Conservation (phyloP, 2,888 invertebrate species). For the Orthonychiurus folsomi region DNA sequence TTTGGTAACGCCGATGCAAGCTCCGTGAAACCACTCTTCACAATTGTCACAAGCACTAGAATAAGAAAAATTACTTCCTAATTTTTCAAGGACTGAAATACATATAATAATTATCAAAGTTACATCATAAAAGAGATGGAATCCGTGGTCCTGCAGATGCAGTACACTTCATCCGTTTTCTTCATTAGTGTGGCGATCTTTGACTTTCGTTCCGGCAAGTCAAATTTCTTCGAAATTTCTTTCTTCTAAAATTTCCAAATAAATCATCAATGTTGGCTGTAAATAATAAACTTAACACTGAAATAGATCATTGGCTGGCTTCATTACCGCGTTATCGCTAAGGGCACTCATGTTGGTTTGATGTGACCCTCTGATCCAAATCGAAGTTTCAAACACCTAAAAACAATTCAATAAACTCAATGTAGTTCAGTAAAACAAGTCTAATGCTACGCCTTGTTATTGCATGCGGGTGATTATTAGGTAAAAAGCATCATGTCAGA, state of each 20-base stretch:
- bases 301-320: background rate
- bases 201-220: slow-evolving; percentile 78
- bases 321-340: background rate
- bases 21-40: slow-evolving; percentile 98
- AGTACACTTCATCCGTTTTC: slow-evolving; percentile 86
- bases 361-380: background rate
- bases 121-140: slow-evolving; percentile 95
- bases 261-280: background rate
- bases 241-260: slow-evolving; percentile 11
- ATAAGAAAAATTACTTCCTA: slow-evolving; percentile 31
- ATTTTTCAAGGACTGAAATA: background rate
- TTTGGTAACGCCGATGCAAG: slow-evolving; percentile 90
- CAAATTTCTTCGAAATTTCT: slow-evolving; percentile 71
- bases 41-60: slow-evolving; percentile 87
- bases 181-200: slow-evolving; percentile 78
- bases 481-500: too few relatives aligned
- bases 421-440: background rate
- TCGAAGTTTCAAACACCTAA: background rate
- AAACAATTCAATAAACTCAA: background rate
- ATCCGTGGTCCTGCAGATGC: slow-evolving; percentile 87
- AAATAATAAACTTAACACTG: too few relatives aligned
- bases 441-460: background rate
- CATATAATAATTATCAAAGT: too few relatives aligned
- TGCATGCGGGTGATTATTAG: background rate
- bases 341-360: background rate